Conservation (phyloP, 2,888 invertebrate genomes). For the Pilophorus perplexus region DNA sequence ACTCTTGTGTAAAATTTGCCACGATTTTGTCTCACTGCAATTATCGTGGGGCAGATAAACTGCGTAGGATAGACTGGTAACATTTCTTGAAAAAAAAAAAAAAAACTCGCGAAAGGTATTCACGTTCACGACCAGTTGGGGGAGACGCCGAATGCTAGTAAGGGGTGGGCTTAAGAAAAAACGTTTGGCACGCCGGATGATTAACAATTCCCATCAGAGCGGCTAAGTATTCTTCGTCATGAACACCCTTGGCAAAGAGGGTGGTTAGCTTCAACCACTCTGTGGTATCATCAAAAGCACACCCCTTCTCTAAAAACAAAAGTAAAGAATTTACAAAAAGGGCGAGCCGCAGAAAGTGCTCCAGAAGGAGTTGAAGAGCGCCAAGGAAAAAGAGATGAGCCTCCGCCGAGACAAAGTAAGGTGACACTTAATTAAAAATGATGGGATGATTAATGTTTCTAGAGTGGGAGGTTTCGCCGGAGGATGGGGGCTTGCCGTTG, state of each 20-base stretch:
- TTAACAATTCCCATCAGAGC: conserved; percentile 27
- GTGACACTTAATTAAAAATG: conserved; percentile 43
- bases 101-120: no score
- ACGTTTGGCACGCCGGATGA: background rate
- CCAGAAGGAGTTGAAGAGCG: background rate
- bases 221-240: conserved; percentile 26
- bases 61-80: no score
- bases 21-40: no score
- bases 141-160: no score
- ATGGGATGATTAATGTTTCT: conserved; percentile 41
- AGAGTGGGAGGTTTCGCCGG: conserved; percentile 12
- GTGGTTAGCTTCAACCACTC: conserved; percentile 14
- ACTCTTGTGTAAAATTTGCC: no score
- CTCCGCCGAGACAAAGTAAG: conserved; percentile 32
- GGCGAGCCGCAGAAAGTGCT: background rate
- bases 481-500: conserved; percentile 11
- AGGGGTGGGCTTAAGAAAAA: no score
- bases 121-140: no score
- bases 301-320: conserved; percentile 19
- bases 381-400: background rate
- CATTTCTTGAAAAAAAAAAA: no score
- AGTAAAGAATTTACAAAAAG: conserved; percentile 34
- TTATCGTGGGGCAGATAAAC: no score
- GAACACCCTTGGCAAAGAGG: conserved; percentile 8
- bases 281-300: conserved; percentile 29